Conservation (phyloP, 1,140 invertebrate species). For the Galendromus occidentalis region DNA sequence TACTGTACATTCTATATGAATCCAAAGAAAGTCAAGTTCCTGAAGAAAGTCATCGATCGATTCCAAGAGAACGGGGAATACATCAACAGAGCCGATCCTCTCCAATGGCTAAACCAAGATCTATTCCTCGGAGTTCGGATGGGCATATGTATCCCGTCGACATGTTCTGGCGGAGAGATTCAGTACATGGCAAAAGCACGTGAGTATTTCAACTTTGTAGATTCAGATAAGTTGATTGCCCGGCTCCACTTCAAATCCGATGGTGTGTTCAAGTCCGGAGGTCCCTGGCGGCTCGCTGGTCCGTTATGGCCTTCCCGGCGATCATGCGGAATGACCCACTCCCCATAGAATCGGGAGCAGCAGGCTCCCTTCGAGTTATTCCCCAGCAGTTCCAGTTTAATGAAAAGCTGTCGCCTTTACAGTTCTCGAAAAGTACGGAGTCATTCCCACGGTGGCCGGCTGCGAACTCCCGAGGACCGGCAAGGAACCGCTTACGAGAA, state of each 20-base stretch:
- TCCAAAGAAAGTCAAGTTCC: not conserved
- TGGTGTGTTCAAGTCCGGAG: no score
- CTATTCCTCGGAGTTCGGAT: slow-evolving; percentile 4
- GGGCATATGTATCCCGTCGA: not conserved
- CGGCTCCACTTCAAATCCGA: no score
- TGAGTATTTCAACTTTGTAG: not conserved
- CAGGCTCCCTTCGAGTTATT: not conserved
- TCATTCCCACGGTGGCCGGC: not conserved
- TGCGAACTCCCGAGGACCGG: not conserved
- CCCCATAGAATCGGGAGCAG: not conserved
- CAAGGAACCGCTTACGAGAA: not conserved
- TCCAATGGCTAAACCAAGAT: not conserved
- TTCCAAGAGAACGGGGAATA: slow-evolving; percentile 8
- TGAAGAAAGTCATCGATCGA: not conserved
- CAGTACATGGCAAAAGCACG: not conserved
- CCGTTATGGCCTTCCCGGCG: no score
- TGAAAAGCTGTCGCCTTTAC: not conserved
- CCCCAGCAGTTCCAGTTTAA: no score
- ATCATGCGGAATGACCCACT: no score
- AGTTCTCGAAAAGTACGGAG: slow-evolving; percentile 2
- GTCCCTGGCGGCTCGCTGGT: no score
- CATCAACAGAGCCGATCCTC: not conserved
- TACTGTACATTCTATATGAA: slow-evolving; percentile 5
- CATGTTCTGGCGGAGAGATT: not conserved
- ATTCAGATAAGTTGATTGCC: no score